phyloP scores from a whole-genome alignment of 2,113 vertebrate genomes.

The Sapajus apella region DNA sequence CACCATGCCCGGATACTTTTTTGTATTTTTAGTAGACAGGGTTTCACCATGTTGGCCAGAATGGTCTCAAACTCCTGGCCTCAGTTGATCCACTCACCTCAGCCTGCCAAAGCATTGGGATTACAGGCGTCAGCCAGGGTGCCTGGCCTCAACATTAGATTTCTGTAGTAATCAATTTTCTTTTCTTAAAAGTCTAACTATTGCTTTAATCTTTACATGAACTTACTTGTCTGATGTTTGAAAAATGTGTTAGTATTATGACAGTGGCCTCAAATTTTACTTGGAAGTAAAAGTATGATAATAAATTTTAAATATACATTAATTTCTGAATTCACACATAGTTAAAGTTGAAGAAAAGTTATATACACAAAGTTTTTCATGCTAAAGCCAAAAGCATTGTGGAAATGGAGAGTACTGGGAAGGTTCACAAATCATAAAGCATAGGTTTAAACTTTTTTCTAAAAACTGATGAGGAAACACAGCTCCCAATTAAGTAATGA shows the following conservation, averaged over 20 bases:
- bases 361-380: background rate
- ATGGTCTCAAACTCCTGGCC: too few relatives aligned
- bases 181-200: background rate
- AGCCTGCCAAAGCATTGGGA: too few relatives aligned
- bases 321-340: background rate
- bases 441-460: background rate
- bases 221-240: background rate
- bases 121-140: too few relatives aligned
- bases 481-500: background rate
- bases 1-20: too few relatives aligned
- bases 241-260: background rate
- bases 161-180: background rate
- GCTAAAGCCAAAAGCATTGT: background rate
- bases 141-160: background rate
- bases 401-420: background rate
- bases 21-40: too few relatives aligned
- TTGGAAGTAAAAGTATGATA: background rate
- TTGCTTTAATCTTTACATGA: background rate
- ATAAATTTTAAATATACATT: background rate
- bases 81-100: too few relatives aligned
- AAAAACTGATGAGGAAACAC: background rate
- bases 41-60: too few relatives aligned
- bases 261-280: background rate
- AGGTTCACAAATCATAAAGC: background rate
- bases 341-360: background rate